phyloP scores from a whole-genome alignment of 2,797 vertebrate species.

The Sebastes itinus region DNA sequence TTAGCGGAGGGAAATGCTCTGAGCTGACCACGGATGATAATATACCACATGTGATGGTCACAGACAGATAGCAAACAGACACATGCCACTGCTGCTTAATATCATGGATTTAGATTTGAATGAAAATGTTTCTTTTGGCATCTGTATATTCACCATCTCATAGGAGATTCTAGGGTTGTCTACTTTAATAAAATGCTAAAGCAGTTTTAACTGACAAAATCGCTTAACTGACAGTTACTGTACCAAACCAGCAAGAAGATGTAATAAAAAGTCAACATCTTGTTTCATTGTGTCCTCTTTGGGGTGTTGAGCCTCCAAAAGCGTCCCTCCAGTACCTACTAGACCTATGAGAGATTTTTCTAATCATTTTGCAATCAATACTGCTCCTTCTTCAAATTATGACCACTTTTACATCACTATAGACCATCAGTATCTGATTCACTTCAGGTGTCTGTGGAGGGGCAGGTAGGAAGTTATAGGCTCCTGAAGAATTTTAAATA shows the following conservation, averaged over 20 bases:
- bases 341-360: neutral
- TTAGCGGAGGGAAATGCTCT: slow-evolving; percentile 27
- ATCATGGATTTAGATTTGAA: slow-evolving; percentile 13
- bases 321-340: neutral
- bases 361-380: neutral
- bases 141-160: slow-evolving; percentile 2
- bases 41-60: slow-evolving; percentile 20
- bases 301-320: neutral
- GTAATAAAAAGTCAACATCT: neutral
- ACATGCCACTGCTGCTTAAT: slow-evolving; percentile 5
- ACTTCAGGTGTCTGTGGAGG: neutral
- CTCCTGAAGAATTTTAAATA: neutral
- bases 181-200: neutral
- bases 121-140: neutral
- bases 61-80: slow-evolving; percentile 8
- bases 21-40: slow-evolving; percentile 14
- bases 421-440: neutral
- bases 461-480: neutral
- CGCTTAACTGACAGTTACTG: neutral
- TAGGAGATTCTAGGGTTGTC: neutral
- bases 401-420: neutral
- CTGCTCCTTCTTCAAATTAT: neutral
- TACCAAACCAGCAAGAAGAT: neutral
- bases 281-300: neutral
- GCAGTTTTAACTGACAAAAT: neutral